Percentiles rank a stretch among this genome's conserved stretches.
Conservation (phyloP, 2,888 invertebrate genomes). For the Drosophila hamatofila region DNA sequence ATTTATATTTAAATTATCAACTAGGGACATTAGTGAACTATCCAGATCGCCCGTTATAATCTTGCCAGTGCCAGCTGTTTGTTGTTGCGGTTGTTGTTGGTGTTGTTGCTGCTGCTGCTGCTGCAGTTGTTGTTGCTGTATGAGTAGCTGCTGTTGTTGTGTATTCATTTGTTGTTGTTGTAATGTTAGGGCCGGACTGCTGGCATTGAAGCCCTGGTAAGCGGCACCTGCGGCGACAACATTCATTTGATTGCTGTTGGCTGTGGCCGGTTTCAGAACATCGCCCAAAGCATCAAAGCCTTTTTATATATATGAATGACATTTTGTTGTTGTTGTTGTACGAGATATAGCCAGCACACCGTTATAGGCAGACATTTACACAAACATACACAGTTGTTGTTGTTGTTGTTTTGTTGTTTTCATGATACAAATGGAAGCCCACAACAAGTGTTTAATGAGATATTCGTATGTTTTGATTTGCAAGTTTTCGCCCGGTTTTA, state of each 20-base stretch:
- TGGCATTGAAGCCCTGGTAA: conserved; percentile 57
- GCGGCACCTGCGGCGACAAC: conserved; percentile 84
- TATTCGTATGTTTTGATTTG: conserved; percentile 20
- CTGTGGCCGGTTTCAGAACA: conserved; percentile 88
- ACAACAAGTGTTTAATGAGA: conserved; percentile 40
- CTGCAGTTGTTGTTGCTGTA: conserved; percentile 67
- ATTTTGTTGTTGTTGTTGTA: conserved; percentile 40
- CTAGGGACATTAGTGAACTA: conserved; percentile 95
- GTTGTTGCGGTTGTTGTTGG: conserved; percentile 80
- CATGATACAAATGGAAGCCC: conserved; percentile 72
- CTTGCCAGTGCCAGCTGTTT: conserved; percentile 87
- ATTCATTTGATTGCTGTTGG: conserved; percentile 82
- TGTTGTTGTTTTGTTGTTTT: conserved; percentile 23
- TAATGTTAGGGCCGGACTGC: conserved; percentile 57
- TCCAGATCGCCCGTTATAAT: conserved; percentile 97
- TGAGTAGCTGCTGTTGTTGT: conserved; percentile 66
- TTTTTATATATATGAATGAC: conserved; percentile 74
- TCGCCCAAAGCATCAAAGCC: conserved; percentile 92
- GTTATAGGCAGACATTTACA: conserved; percentile 73
- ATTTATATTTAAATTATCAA: conserved; percentile 96
- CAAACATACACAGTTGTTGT: conserved; percentile 66
- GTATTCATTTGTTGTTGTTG: conserved; percentile 78
- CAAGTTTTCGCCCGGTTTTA: conserved; percentile 36
- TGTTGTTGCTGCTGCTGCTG: conserved; percentile 68
- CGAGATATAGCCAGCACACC: conserved; percentile 66